Evolutionary conservation across 92 coral and sea anemone species (phyloP).

Genomic region (Ricordea florida): DNA sequence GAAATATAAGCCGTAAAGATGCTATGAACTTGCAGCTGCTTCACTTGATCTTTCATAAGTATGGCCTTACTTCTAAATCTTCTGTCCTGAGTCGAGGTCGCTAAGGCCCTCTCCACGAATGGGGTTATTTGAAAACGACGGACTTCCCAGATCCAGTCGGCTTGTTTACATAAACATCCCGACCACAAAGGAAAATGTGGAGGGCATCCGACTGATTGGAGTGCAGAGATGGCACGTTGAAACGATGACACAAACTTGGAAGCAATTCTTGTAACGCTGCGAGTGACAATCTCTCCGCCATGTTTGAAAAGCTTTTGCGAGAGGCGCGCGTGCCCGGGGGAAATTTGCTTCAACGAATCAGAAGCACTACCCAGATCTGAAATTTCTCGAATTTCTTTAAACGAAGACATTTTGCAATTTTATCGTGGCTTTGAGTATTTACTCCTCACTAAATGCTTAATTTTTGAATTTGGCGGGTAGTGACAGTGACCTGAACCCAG

Average conservation of each 20-base stretch:
- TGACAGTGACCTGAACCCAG: too few relatives aligned
- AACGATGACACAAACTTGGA: neutral
- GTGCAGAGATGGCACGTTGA: neutral
- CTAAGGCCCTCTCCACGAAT: constrained; percentile 21
- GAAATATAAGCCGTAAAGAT: constrained; percentile 10
- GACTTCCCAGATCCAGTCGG: constrained; percentile 41
- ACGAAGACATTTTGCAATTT: too few relatives aligned
- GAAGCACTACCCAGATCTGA: too few relatives aligned
- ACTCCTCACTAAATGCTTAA: too few relatives aligned
- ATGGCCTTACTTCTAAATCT: constrained; percentile 1
- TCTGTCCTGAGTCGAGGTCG: neutral
- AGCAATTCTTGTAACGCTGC: constrained; percentile 2
- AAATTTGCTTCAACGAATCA: too few relatives aligned
- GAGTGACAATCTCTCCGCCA: too few relatives aligned
- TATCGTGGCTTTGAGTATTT: too few relatives aligned
- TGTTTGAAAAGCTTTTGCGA: too few relatives aligned
- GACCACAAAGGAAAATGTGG: constrained; percentile 8
- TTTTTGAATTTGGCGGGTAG: too few relatives aligned
- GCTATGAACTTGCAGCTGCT: neutral
- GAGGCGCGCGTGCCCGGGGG: too few relatives aligned
- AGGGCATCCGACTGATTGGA: constrained; percentile 7
- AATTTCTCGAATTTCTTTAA: too few relatives aligned
- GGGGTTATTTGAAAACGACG: constrained; percentile 9
- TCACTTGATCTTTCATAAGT: constrained; percentile 51
- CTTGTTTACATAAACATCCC: constrained; percentile 22